Base-by-base conservation (phyloP, 2,888 invertebrate genomes). In the Eumacrocentrus americanus region DNA sequence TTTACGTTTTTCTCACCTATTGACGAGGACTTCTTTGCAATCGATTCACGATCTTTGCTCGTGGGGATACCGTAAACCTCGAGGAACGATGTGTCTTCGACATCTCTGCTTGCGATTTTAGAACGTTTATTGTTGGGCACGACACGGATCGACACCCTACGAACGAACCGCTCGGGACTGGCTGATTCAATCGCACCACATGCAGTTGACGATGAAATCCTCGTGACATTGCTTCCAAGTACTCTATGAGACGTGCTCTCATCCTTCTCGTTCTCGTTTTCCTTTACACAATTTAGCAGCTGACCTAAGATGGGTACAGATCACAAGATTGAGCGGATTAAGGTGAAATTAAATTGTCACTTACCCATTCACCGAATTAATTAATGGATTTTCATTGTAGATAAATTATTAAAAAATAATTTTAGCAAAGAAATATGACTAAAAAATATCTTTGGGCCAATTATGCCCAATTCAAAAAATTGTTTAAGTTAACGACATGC, bases 361-460 rank as follows among this genome's bases (percentile, higher is more conserved):
- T 77, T 84, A 85, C 85, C 79, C 83, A 86, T 82, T 86, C 61
- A 83, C 77, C 80, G 82, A 75, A 79, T 29, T 68, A 61, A 70
- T 64, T 20, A 38, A 59, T 34, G 18, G 18, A 50, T 44, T 37
- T 25, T 18, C n/a, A 23, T 20, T 56, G 53, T 23, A 22, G 23
- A 52, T 53, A 20, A 47, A 47, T 42, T 22, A 42, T 18, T 7
- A 7, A 18, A 18, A 11, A 18, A 7, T 20, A 7, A 42, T n/a
- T n/a, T 16, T 3, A 20, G 20, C 7, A 9, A 42, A 42, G 2
- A 42, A 7, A 42, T 42, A 18, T 20, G 20, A 9, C 16, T 18
- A 40, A 42, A 18, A 42, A 6, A 20, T 42, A 3, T 11, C 9
- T 11, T 18, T 7, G 1, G 11, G 11, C 20, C 11, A 42, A 18